phyloP scores from a whole-genome alignment of 2,797 vertebrate genomes.

The Streptopelia turtur region DNA sequence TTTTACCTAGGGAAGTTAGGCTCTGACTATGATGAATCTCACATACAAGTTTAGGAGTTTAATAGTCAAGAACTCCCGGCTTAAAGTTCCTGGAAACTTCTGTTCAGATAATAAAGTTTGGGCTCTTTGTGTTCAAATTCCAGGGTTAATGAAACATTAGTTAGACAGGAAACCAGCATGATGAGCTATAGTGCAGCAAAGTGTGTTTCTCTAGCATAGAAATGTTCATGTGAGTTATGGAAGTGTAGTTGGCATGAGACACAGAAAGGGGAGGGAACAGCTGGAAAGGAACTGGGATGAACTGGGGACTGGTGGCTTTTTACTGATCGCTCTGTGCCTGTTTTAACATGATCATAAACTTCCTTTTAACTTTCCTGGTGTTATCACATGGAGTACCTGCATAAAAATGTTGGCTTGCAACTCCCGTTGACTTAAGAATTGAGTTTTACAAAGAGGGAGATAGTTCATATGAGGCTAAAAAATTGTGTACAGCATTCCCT shows the following conservation, averaged over 20 bases:
- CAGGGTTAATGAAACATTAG: background rate
- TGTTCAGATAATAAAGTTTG: background rate
- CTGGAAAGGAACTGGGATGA: background rate
- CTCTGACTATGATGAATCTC: background rate
- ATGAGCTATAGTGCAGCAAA: background rate
- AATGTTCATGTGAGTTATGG: background rate
- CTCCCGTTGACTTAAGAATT: background rate
- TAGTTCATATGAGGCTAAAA: background rate
- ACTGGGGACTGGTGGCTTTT: background rate
- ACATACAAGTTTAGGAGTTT: background rate
- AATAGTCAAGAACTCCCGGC: background rate
- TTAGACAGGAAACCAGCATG: background rate
- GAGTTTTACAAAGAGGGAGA: background rate
- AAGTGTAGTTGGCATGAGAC: background rate
- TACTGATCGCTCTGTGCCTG: fast-evolving
- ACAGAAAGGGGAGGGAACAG: background rate
- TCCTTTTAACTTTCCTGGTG: background rate
- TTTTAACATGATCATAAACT: background rate
- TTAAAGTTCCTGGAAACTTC: background rate
- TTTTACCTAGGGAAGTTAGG: background rate
- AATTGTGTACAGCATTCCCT: background rate
- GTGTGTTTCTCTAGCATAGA: background rate
- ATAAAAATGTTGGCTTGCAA: background rate
- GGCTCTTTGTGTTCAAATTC: background rate
- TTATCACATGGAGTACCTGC: background rate